A percentile compares a stretch with the other conserved stretches of the same genome.
phyloP scores from a whole-genome alignment of 2,888 invertebrate genomes.

The Tetranychus truncatus region DNA sequence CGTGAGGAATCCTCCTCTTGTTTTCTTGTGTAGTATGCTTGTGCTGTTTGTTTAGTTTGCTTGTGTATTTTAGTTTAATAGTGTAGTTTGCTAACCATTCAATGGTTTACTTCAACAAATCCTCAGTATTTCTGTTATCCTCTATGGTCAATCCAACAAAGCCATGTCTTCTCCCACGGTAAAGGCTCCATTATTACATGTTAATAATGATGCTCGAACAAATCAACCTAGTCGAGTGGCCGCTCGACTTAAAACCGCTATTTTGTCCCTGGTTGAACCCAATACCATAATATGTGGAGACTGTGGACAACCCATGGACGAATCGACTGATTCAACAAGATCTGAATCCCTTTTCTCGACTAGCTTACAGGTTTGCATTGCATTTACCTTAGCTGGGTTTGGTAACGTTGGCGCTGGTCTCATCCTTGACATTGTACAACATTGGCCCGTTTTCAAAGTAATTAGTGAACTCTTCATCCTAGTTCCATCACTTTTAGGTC shows the following conservation, averaged over 20 bases:
- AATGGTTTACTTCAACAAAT: too few species aligned
- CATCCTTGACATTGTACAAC: slow-evolving; percentile 55
- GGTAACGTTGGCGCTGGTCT: slow-evolving; percentile 79
- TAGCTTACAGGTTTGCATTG: slow-evolving; percentile 49
- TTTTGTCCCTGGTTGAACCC: background rate
- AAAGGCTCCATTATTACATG: background rate
- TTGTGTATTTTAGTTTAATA: too few species aligned
- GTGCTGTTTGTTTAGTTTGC: too few species aligned
- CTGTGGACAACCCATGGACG: background rate
- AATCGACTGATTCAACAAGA: background rate
- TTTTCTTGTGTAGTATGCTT: too few species aligned
- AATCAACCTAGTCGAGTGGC: background rate
- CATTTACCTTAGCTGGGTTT: slow-evolving; percentile 68
- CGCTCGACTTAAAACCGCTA: background rate
- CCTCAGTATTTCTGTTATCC: too few species aligned
- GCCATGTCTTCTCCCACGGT: background rate
- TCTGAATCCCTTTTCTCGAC: slow-evolving; percentile 6
- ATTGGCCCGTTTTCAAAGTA: slow-evolving; percentile 37
- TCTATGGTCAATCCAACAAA: background rate
- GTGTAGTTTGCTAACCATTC: too few species aligned
- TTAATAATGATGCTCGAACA: background rate
- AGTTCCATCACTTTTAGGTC: slow-evolving; percentile 40
- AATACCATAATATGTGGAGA: background rate
- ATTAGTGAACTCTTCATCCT: slow-evolving; percentile 39
- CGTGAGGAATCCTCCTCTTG: too few species aligned